Evolutionary conservation across 2,113 vertebrate species (phyloP), one percentile per base, ranked within the genome.

Genomic region (Cyanocitta stelleri): DNA sequence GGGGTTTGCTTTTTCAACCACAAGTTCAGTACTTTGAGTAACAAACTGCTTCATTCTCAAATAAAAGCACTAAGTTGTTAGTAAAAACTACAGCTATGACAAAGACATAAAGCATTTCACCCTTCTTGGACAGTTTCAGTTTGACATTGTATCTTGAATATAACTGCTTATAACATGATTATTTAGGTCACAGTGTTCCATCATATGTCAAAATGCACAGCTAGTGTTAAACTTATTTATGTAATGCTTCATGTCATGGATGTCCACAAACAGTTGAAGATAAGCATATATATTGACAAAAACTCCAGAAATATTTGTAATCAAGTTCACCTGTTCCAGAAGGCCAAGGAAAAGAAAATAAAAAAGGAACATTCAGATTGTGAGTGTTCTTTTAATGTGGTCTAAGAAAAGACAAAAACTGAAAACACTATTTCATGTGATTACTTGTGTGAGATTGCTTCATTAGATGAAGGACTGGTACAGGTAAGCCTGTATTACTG

Each of bases 151-250:
- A 67, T 51, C 52, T 93, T 56, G 48, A 90, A 11, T 67, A 44
- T 44, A 95, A 89, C 46, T 22, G 52, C 48, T 71, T 16, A 33
- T 12, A 91, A 52, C 16, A 29, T 13, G 44, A 6, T 85, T 87
- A 95, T 95, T 85, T 92, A 91, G 91, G 95, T 90, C 77, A 24
- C 44, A 67, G 43, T 67, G 64, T 74, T 92, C 72, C 61, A 79
- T 75, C 89, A 41, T 19, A 85, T 26, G 77, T 86, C 56, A 93
- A 92, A 92, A 87, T 12, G 7, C 41, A 73, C 85, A 96, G 46
- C 63, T 33, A 67, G 13, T 29, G 19, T 72, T 68, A n/a, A 89
- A 90, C 7, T 4, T 46, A 74, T 62, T 91, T 80, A 74, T 9
- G 13, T 68, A 93, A 93, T n/a, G 33, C 59, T 80, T 71, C 24